phyloP scores from a whole-genome alignment of 1,140 invertebrate genomes.

The Metopolophium dirhodum region DNA sequence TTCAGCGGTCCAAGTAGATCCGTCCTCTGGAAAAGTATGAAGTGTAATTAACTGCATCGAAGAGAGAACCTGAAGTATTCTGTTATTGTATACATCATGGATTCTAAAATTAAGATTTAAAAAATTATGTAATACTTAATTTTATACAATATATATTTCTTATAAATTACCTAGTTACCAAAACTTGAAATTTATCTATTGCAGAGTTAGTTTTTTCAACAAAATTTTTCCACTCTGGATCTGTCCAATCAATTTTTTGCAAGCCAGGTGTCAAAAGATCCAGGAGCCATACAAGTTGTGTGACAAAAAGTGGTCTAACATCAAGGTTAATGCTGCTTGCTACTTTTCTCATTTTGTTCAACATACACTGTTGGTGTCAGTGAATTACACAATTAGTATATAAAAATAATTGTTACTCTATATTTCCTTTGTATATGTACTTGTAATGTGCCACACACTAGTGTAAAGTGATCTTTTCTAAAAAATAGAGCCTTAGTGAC shows the following conservation, averaged over 20 bases:
- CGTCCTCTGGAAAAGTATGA: constrained; percentile 78
- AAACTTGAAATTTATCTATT: constrained; percentile 81
- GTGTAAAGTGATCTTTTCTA: constrained; percentile 79
- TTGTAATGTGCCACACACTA: constrained; percentile 81
- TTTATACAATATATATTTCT: neutral
- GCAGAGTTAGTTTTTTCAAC: constrained; percentile 72
- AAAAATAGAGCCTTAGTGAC: constrained; percentile 80
- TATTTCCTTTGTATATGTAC: constrained; percentile 63
- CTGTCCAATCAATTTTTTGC: constrained; percentile 80
- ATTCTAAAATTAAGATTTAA: constrained; percentile 67
- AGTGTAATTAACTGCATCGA: constrained; percentile 86
- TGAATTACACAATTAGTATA: neutral
- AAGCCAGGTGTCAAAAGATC: constrained; percentile 81
- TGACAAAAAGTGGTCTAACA: constrained; percentile 83
- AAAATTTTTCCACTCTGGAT: constrained; percentile 77
- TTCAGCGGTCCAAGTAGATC: constrained; percentile 86
- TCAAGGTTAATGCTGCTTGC: constrained; percentile 80
- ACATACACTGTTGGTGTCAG: constrained; percentile 69
- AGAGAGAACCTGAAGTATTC: constrained; percentile 84
- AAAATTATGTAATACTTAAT: neutral
- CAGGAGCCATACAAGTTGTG: constrained; percentile 82
- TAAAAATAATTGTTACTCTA: neutral
- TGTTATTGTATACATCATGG: constrained; percentile 90
- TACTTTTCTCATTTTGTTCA: constrained; percentile 76
- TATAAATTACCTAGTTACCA: constrained; percentile 68